These are phyloP conservation scores for Pseudorhiza aurosa DNA, from an alignment of 30 jellyfish, hydroid and myxozoan genomes.

Conservation along the genomic window DNA sequence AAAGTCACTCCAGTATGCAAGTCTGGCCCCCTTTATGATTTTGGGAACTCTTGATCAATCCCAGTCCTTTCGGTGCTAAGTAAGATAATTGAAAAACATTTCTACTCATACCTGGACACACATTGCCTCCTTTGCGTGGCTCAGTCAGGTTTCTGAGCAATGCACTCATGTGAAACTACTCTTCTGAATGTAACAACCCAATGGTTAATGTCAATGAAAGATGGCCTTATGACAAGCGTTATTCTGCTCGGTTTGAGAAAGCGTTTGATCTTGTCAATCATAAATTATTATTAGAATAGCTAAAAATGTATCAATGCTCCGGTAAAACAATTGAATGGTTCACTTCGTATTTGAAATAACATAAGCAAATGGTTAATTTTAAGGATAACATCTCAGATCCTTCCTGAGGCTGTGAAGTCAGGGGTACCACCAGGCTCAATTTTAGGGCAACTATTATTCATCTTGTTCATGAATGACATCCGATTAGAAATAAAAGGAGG, in stretches of 20 bases:
- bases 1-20: slow-evolving; percentile 29
- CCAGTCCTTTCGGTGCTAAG: slow-evolving; percentile 28
- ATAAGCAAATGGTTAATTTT: slow-evolving; percentile 49
- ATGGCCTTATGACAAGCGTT: too few relatives aligned
- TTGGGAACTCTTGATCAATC: slow-evolving; percentile 32
- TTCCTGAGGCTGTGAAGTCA: slow-evolving; percentile 65
- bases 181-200: too few relatives aligned
- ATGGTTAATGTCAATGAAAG: too few relatives aligned
- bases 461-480: slow-evolving; percentile 66
- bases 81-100: slow-evolving; percentile 27
- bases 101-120: slow-evolving; percentile 35
- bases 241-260: too few relatives aligned
- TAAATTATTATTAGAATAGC: slow-evolving; percentile 27
- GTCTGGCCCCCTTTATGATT: slow-evolving; percentile 32
- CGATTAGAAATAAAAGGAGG: slow-evolving; percentile 41
- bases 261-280: slow-evolving; percentile 40
- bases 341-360: slow-evolving; percentile 59
- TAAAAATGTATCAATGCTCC: slow-evolving; percentile 51
- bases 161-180: too few relatives aligned
- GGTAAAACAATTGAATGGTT: slow-evolving; percentile 57
- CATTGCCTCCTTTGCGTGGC: slow-evolving; percentile 42
- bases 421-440: slow-evolving; percentile 77
- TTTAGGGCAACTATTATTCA: slow-evolving; percentile 69
- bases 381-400: slow-evolving; percentile 66
- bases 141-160: slow-evolving; percentile 27